Percentiles rank a stretch among this genome's conserved stretches.
Conservation (phyloP, 2,888 invertebrate genomes). For the Calliopum simillimum region DNA sequence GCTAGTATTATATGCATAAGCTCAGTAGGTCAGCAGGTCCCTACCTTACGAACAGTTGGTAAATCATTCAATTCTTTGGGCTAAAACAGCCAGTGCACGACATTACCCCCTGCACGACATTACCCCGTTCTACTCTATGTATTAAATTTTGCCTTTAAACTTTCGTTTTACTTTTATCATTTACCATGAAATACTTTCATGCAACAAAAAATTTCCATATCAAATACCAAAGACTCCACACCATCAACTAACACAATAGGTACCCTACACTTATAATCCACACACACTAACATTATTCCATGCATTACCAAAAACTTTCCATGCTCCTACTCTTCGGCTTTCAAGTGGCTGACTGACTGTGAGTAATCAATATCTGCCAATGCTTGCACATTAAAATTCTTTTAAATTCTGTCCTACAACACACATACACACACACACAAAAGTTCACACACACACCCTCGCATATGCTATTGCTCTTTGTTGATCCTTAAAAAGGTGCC, state of each 20-base stretch:
- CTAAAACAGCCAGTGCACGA: no score
- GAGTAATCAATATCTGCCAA: no score
- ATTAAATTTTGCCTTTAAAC: no score
- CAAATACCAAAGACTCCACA: background rate
- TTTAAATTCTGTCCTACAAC: slow-evolving; percentile 10
- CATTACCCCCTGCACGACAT: no score
- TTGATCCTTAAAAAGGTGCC: slow-evolving; percentile 16
- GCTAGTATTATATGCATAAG: no score
- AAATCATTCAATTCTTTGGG: no score
- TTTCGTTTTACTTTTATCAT: no score
- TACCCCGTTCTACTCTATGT: no score
- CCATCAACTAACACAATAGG: background rate
- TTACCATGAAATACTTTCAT: no score
- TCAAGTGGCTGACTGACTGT: background rate
- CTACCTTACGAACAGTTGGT: no score
- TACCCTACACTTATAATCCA: background rate
- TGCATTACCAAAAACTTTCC: background rate
- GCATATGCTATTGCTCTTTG: background rate
- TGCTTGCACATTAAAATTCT: slow-evolving; percentile 5
- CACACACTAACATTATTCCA: background rate
- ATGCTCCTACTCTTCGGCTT: no score
- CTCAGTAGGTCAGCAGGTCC: no score
- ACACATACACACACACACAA: background rate
- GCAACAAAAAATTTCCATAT: background rate
- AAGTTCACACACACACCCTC: background rate